Evolutionary conservation across 2,797 vertebrate species (phyloP).

Genomic region (Brachymystax lenok): DNA sequence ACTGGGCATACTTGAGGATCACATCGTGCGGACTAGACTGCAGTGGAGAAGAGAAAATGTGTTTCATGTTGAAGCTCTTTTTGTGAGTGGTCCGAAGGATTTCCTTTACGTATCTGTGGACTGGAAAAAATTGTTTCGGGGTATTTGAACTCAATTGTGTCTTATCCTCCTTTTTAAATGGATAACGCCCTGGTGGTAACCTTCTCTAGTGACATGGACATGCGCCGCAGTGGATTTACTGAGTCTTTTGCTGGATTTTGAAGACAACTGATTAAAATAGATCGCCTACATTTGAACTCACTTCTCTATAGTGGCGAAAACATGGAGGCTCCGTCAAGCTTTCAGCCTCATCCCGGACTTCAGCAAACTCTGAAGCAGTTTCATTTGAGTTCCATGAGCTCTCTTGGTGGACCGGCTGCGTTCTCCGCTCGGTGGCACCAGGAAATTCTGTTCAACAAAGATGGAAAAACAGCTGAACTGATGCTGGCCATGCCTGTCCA

Average conservation of each 20-base stretch:
- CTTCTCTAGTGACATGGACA: conserved; percentile 75
- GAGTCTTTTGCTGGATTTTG: conserved; percentile 67
- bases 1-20: conserved; percentile 65
- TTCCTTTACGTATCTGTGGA: background rate
- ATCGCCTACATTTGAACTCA: conserved; percentile 54
- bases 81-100: background rate
- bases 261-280: conserved; percentile 47
- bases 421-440: conserved; percentile 98
- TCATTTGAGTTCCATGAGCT: conserved; percentile 97
- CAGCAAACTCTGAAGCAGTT: conserved; percentile 99
- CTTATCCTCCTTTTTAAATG: conserved; percentile 35
- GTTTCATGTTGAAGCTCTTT: conserved; percentile 12
- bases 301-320: conserved; percentile 39
- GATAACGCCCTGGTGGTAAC: conserved; percentile 69
- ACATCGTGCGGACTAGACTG: conserved; percentile 66
- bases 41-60: conserved; percentile 49
- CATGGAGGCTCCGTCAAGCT: conserved; percentile 87
- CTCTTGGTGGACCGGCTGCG: conserved; percentile 94
- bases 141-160: background rate
- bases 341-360: conserved; percentile 97
- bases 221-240: conserved; percentile 49
- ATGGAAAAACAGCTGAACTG: conserved; percentile 85
- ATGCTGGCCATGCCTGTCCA: conserved; percentile 81
- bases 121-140: background rate
- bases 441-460: conserved; percentile 89